Conservation (phyloP, 2,797 vertebrate species). For the Sebastes hopkinsi region DNA sequence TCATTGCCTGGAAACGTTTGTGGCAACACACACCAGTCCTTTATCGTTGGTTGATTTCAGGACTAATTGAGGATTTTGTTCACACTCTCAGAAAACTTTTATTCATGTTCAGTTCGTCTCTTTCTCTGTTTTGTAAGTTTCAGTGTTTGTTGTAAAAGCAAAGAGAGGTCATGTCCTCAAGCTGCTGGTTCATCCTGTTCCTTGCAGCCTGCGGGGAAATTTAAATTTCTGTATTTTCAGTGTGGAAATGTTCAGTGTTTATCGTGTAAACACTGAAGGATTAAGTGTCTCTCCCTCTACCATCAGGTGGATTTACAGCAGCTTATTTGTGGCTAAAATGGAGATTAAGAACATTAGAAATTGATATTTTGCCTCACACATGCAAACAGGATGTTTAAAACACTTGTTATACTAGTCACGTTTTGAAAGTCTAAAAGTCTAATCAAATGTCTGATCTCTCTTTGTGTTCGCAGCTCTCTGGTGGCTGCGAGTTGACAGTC, state of each 20-base stretch:
- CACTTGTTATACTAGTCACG: background rate
- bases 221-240: background rate
- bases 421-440: background rate
- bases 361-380: background rate
- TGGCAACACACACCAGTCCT: background rate
- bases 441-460: background rate
- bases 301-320: background rate
- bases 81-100: too few species aligned
- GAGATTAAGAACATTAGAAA: background rate
- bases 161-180: background rate
- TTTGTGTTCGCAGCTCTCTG: constrained; percentile 87
- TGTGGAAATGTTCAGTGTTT: background rate
- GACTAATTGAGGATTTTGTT: background rate
- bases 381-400: background rate
- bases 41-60: background rate
- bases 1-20: background rate
- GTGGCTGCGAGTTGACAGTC: constrained; percentile 95
- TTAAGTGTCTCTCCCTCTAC: background rate
- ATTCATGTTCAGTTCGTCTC: background rate
- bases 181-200: background rate
- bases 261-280: background rate
- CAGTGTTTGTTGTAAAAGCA: background rate
- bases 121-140: background rate
- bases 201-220: background rate
- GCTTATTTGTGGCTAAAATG: background rate